Evolutionary conservation across 1,140 invertebrate genomes (phyloP), one percentile per base, ranked within the genome.

Genomic region (Drosophila takahashii): DNA sequence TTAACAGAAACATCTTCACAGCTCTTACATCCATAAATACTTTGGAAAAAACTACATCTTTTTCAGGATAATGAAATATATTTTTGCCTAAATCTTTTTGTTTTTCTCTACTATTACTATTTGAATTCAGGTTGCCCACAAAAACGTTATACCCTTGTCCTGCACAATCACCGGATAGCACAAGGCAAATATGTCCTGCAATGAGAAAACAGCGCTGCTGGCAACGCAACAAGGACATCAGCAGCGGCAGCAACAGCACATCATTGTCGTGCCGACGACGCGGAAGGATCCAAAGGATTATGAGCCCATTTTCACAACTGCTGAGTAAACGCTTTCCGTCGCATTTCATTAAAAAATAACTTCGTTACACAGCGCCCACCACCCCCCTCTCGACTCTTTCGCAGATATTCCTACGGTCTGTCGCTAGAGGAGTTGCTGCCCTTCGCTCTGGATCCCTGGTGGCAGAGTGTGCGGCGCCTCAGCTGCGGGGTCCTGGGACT

Each of bases 281-380:
- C 44, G 44, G 60, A 90, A 80, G 80, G 77, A 80, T 73, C 47
- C 79, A 52, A 89, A 79, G 79, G 84, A 90, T 65, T 89, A 84
- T 80, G 84, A 75, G 58, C 80, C 79, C 85, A 52, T 90, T 90
- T 80, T 74, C 65, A 79, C 85, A 80, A 89, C 77, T 77, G 85
- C 84, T 80, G 84, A 89, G 84, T 89, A 89, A 89, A 89, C 77
- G 77, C 51, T 90, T 89, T 80, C 75, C 67, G 59, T 89, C 64
- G 72, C 77, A 89, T 87, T 87, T 84, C 79, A 84, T 90, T 87
- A 84, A 83, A 87, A 79, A 86, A 81, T 89, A 89, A 87, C 84
- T 83, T 75, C 60, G 77, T 77, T 70, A 71, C 78, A 48, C 50
- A 54, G 53, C 47, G 50, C 45, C 54, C 58, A 39, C 7, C 4